phyloP scores from a whole-genome alignment of 2,888 invertebrate genomes.

The Cantharis rufa region DNA sequence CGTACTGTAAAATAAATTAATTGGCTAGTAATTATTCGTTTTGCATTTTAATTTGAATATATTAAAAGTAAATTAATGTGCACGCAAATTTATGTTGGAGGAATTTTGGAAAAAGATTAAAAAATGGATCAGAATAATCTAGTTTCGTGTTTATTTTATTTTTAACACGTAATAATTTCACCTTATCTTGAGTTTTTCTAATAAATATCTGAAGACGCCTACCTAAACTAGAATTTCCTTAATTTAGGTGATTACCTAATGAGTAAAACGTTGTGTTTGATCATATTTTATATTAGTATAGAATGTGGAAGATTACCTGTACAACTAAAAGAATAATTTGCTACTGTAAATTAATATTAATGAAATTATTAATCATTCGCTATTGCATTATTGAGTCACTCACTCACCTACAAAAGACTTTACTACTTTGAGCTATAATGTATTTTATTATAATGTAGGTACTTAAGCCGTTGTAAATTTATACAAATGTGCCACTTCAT shows the following conservation, averaged over 20 bases:
- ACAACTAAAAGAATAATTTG: no score
- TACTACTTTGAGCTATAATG: no score
- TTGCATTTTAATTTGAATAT: not conserved
- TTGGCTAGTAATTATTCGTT: not conserved
- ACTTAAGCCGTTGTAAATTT: no score
- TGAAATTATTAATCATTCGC: no score
- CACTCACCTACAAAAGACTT: no score
- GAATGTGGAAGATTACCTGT: no score
- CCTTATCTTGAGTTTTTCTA: not conserved
- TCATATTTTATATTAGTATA: no score
- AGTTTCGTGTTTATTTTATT: not conserved
- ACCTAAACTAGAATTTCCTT: not conserved
- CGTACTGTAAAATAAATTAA: not conserved
- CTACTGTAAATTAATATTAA: no score
- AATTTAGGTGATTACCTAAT: not conserved
- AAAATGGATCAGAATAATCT: not conserved
- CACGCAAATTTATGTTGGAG: not conserved
- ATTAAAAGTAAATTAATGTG: not conserved
- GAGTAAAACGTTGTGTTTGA: no score
- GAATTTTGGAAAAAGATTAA: not conserved
- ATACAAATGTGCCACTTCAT: no score
- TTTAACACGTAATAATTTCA: not conserved
- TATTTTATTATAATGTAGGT: no score
- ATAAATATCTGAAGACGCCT: not conserved
- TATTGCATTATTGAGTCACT: no score